Percentiles rank a stretch among this genome's conserved stretches.
phyloP scores from a whole-genome alignment of 2,888 invertebrate genomes.

The Cephus pygmeus region DNA sequence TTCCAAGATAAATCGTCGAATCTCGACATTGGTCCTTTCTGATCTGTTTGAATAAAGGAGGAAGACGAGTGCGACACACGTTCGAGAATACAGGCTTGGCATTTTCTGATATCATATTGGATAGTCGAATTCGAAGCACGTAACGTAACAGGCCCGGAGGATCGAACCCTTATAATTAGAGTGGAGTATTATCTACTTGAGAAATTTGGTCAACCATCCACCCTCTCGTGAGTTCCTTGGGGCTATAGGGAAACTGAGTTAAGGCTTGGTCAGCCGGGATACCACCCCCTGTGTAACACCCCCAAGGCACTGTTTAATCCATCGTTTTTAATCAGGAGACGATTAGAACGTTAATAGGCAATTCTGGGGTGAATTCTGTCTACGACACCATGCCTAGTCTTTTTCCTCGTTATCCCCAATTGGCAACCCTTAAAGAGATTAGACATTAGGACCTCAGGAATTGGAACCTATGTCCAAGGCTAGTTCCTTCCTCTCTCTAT shows the following conservation, averaged over 20 bases:
- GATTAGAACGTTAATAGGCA: constrained; percentile 47
- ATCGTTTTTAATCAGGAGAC: constrained; percentile 52
- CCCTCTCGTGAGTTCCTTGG: constrained; percentile 19
- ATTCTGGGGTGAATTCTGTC: constrained; percentile 24
- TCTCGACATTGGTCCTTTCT: no score
- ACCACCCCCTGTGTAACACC: constrained; percentile 41
- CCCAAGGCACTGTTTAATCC: constrained; percentile 47
- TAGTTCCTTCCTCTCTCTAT: no score
- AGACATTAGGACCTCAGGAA: no score
- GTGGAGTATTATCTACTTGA: constrained; percentile 41
- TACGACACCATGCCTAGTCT: no score
- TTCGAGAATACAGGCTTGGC: no score
- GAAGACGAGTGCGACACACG: no score
- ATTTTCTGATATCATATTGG: background rate
- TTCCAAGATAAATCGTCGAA: no score
- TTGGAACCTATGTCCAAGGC: no score
- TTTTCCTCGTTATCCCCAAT: no score
- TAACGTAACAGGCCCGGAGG: constrained; percentile 25
- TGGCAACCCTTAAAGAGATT: no score
- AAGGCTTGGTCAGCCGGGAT: constrained; percentile 51
- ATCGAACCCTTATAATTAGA: constrained; percentile 54
- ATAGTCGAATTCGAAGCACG: constrained; percentile 14
- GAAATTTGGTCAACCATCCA: constrained; percentile 55
- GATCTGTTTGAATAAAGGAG: no score
- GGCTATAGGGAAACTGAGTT: constrained; percentile 50